Base-by-base conservation (phyloP, 2,797 vertebrate genomes). In the Artibeus lituratus region DNA sequence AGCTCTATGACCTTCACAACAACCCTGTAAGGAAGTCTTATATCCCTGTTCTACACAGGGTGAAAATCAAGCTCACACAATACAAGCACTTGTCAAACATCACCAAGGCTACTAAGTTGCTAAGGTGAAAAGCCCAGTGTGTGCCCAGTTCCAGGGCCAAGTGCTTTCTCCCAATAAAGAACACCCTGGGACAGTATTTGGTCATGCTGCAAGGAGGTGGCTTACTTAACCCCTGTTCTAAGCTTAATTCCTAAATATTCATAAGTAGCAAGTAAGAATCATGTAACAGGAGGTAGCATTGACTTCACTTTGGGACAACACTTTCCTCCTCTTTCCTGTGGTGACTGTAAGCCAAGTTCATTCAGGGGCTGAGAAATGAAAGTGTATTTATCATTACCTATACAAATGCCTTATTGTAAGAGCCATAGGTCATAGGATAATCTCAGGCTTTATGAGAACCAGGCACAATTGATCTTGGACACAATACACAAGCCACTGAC, bases 361-460 rank as follows among this genome's bases (percentile, higher is more conserved):
- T 39, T 94, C 67, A 24, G n/a, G 65, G 88, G 24, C 74, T 83
- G 26, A 81, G 80, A 95, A 39, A 72, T 49, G 74, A n/a, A 90
- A 42, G 16, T 16, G 24, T 37, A 44, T 59, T 87, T 80, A 59
- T 72, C 35, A 10, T 82, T 67, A 87, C 84, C 22, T 57, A 87
- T n/a, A 89, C 24, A 78, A 57, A 87, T 85, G 32, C 5, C 87
- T 93, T 73, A 49, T 81, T 92, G 69, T 10, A 69, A 87, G 74
- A 53, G 69, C 69, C 67, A 57, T 8, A 0, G 44, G 69, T 85
- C 29, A 51, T 10, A 10, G 12, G 42, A 42, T 77, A 78, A 59
- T 59, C 72, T 78, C 67, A 3, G 67, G 22, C 72, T 91, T 81
- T 93, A 35, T 26, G 49, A 88, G 37, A 29, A 69, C 37, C 24